These are phyloP conservation scores for Polymixis lichenea DNA, from an alignment of 2,888 invertebrate genomes.

Conservation along the genomic window DNA sequence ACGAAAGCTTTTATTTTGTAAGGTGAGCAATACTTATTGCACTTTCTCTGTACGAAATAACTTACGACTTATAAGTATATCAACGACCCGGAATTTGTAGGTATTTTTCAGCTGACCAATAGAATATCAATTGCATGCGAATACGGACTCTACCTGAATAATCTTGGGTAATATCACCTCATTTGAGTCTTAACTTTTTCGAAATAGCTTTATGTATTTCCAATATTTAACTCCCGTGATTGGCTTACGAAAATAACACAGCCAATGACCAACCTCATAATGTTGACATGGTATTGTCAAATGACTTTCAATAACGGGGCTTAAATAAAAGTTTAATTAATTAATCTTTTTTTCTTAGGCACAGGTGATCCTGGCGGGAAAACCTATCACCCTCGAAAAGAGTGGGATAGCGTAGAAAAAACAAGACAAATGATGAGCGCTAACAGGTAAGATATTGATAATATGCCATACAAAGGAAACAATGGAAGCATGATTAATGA, in stretches of 20 bases:
- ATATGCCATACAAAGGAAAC: slow-evolving; percentile 48
- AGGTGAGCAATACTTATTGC: slow-evolving; percentile 26
- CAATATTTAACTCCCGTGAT: not conserved
- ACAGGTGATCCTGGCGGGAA: slow-evolving; percentile 86
- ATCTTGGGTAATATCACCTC: slow-evolving; percentile 33
- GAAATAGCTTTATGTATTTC: too few relatives aligned
- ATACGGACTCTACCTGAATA: slow-evolving; percentile 59
- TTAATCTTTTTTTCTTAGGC: slow-evolving; percentile 64
- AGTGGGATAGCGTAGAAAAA: slow-evolving; percentile 96
- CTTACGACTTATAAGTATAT: slow-evolving; percentile 63
- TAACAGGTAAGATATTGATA: slow-evolving; percentile 79
- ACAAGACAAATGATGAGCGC: slow-evolving; percentile 93
- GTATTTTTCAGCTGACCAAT: slow-evolving; percentile 64
- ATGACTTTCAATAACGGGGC: not conserved
- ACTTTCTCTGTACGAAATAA: slow-evolving; percentile 42
- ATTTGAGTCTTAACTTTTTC: slow-evolving; percentile 6
- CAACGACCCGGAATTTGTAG: slow-evolving; percentile 57
- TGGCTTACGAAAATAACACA: not conserved
- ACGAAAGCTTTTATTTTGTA: slow-evolving; percentile 20
- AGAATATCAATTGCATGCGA: slow-evolving; percentile 58
- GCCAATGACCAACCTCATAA: not conserved
- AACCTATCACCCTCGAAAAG: slow-evolving; percentile 88
- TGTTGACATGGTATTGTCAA: not conserved
- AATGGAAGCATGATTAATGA: slow-evolving; percentile 51
- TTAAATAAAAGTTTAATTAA: not conserved